Percentiles rank a stretch among this genome's conserved stretches.
phyloP scores from a whole-genome alignment of 2,113 vertebrate species.

The Embiotoca jacksoni region DNA sequence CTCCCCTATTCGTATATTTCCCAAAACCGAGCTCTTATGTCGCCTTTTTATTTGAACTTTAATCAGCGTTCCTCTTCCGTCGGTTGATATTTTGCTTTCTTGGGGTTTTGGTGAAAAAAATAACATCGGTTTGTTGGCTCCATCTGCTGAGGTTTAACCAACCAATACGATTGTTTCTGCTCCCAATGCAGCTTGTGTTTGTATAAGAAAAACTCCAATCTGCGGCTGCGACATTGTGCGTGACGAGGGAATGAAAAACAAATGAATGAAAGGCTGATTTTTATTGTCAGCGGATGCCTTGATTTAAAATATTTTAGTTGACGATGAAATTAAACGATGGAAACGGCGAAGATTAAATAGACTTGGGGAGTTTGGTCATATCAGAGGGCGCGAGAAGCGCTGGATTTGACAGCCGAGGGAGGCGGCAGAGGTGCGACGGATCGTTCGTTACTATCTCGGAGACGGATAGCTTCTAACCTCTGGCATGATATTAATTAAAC shows the following conservation, averaged over 20 bases:
- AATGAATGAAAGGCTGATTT: constrained; percentile 50
- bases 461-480: constrained; percentile 17
- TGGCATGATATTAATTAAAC: constrained; percentile 59
- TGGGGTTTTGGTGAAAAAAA: constrained; percentile 2
- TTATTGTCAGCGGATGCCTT: constrained; percentile 22
- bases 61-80: constrained; percentile 28
- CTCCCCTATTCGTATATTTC: neutral
- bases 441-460: neutral
- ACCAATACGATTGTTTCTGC: constrained; percentile 66
- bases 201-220: constrained; percentile 60
- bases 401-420: neutral
- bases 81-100: constrained; percentile 15
- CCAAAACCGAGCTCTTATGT: neutral
- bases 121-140: constrained; percentile 50
- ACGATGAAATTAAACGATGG: constrained; percentile 39
- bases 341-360: constrained; percentile 20
- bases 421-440: neutral
- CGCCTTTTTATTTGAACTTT: constrained; percentile 24
- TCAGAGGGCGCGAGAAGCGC: neutral
- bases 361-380: neutral
- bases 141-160: constrained; percentile 65
- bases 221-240: constrained; percentile 55
- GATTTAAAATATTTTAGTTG: constrained; percentile 56
- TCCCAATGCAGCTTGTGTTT: constrained; percentile 71
- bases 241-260: constrained; percentile 62